These are phyloP conservation scores for Microtus montanus DNA, from an alignment of 2,113 vertebrate genomes.

Conservation along the genomic window DNA sequence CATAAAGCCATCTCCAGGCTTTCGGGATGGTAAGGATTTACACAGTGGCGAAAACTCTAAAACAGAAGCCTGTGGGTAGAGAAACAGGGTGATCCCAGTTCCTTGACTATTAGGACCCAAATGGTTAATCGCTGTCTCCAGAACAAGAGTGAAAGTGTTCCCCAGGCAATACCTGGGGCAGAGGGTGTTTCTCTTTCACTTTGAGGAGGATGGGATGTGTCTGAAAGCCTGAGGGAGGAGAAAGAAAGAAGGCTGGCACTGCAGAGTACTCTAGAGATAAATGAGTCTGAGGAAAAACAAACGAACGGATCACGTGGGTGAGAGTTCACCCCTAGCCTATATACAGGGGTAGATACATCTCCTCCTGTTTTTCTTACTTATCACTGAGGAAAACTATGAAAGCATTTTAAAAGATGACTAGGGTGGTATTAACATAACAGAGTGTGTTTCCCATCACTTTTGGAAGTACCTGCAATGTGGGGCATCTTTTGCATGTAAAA, in stretches of 20 bases:
- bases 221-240: no score
- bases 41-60: rapidly evolving
- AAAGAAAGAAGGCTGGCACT: no score
- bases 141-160: rapidly evolving
- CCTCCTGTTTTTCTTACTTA: neutral
- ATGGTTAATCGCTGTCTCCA: rapidly evolving
- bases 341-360: rapidly evolving
- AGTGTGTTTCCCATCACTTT: neutral
- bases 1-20: neutral
- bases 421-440: neutral
- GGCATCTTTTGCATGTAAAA: neutral
- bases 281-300: neutral
- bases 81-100: rapidly evolving
- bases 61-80: neutral
- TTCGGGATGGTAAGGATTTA: neutral
- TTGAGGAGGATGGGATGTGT: neutral
- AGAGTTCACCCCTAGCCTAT: neutral
- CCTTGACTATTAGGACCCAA: neutral
- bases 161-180: no score
- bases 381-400: neutral
- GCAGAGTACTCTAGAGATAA: neutral
- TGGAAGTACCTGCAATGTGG: neutral
- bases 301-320: neutral
- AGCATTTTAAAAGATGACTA: neutral
- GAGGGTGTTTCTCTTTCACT: neutral